Evolutionary conservation across 2,888 invertebrate genomes (phyloP).

Genomic region (Papilio gigon): DNA sequence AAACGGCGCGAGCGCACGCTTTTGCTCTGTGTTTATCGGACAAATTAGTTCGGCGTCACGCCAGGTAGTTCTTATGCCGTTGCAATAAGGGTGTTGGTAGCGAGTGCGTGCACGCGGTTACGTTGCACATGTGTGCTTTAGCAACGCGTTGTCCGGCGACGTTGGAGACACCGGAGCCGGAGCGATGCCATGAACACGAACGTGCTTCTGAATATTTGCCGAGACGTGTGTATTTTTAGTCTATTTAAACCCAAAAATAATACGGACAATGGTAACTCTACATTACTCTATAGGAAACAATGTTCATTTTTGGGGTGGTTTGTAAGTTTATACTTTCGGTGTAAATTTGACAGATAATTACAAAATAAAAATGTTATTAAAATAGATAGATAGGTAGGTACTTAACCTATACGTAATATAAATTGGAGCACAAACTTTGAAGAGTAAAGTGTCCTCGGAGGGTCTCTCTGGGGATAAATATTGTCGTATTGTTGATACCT

Average conservation of each 20-base stretch:
- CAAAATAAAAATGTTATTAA: background rate
- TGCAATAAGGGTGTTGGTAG: conserved; percentile 76
- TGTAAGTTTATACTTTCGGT: background rate
- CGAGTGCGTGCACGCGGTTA: conserved; percentile 50
- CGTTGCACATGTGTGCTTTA: conserved; percentile 53
- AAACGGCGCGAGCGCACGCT: conserved; percentile 80
- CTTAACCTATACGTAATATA: no score
- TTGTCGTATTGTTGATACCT: no score
- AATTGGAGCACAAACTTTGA: no score
- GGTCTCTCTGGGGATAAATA: no score
- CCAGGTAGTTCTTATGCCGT: conserved; percentile 71
- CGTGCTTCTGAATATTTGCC: conserved; percentile 61
- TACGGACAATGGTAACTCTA: conserved; percentile 67
- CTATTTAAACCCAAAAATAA: conserved; percentile 66
- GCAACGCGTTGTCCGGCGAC: conserved; percentile 52
- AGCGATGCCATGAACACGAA: conserved; percentile 45
- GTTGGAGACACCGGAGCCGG: conserved; percentile 48
- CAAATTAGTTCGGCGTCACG: conserved; percentile 54
- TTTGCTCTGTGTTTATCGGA: conserved; percentile 79
- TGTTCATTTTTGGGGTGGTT: conserved; percentile 43
- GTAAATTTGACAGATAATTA: no score
- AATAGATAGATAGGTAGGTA: no score
- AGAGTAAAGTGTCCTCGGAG: no score
- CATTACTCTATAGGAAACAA: conserved; percentile 59
- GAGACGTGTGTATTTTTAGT: conserved; percentile 75